Evolutionary conservation across 2,113 vertebrate genomes (phyloP).

Genomic region (Syngnathus floridae): DNA sequence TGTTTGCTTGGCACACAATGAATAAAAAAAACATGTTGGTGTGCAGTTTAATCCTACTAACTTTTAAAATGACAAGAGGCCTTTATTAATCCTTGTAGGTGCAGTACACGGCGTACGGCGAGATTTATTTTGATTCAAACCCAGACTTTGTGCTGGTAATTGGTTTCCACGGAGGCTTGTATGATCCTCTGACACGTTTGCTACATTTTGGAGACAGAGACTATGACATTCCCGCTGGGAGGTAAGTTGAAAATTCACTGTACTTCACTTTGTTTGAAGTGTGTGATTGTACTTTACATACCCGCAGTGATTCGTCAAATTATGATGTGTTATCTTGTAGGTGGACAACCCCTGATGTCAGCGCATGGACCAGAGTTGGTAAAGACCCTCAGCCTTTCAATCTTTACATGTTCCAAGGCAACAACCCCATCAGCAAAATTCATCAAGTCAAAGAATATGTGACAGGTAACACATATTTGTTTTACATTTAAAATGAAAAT

Average conservation of each 20-base stretch:
- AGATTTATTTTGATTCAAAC: constrained; percentile 97
- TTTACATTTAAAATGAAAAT: not conserved
- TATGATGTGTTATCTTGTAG: constrained; percentile 21
- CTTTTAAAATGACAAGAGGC: not conserved
- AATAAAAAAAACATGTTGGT: not conserved
- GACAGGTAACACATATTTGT: constrained; percentile 76
- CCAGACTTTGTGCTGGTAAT: constrained; percentile 95
- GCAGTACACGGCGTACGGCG: constrained; percentile 94
- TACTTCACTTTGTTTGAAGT: not conserved
- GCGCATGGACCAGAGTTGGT: constrained; percentile 90
- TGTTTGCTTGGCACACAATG: not conserved
- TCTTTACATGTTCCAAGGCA: constrained; percentile 96
- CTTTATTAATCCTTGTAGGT: constrained; percentile 55
- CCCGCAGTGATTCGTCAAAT: constrained; percentile 4
- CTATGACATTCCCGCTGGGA: constrained; percentile 93
- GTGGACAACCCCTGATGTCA: constrained; percentile 97
- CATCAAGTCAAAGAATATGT: constrained; percentile 96
- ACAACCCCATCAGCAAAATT: constrained; percentile 96
- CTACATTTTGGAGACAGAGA: constrained; percentile 96
- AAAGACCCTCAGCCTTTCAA: constrained; percentile 94
- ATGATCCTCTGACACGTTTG: constrained; percentile 89
- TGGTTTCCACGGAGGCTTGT: constrained; percentile 93
- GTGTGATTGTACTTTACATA: not conserved
- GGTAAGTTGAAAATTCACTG: constrained; percentile 42
- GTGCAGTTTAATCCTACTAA: not conserved